Percentiles rank a stretch among this genome's conserved stretches.
Conservation (phyloP, 2,113 vertebrate species). For the Sorex fumeus region DNA sequence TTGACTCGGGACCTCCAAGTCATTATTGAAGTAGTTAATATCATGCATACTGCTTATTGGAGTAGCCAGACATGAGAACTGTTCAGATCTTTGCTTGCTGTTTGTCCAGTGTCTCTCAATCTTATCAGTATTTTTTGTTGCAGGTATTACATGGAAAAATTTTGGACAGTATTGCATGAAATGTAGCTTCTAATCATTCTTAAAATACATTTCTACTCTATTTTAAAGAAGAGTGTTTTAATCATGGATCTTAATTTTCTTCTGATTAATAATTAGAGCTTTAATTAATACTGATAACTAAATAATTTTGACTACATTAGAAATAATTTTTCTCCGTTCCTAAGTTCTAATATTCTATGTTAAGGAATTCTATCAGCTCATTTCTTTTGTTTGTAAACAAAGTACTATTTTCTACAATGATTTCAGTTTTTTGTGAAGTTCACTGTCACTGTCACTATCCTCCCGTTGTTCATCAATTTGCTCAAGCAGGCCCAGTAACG, state of each 20-base stretch:
- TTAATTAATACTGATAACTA: slow-evolving; percentile 42
- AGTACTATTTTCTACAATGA: neutral
- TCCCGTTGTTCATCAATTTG: too few species aligned
- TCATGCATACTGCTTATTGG: neutral
- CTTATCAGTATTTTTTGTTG: neutral
- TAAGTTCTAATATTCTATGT: neutral
- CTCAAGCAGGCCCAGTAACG: too few species aligned
- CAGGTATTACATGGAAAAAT: neutral
- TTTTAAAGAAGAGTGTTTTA: slow-evolving; percentile 37
- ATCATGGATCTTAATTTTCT: slow-evolving; percentile 15
- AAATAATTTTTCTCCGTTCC: slow-evolving; percentile 13
- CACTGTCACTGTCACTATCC: too few species aligned
- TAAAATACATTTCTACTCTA: slow-evolving; percentile 47
- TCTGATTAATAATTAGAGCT: slow-evolving; percentile 21
- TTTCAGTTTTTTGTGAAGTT: slow-evolving; percentile 35
- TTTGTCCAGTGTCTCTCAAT: neutral
- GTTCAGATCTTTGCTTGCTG: slow-evolving; percentile 20
- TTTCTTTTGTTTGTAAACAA: slow-evolving; percentile 16
- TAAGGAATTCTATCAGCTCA: neutral
- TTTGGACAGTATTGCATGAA: slow-evolving; percentile 9
- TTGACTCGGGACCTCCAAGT: neutral
- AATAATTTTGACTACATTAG: neutral
- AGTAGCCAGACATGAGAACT: neutral
- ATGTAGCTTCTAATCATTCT: slow-evolving; percentile 11
- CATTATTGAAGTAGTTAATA: neutral